Percentiles rank a stretch among this genome's conserved stretches.
phyloP scores from a whole-genome alignment of 2,113 vertebrate species.

The Ginglymostoma cirratum region DNA sequence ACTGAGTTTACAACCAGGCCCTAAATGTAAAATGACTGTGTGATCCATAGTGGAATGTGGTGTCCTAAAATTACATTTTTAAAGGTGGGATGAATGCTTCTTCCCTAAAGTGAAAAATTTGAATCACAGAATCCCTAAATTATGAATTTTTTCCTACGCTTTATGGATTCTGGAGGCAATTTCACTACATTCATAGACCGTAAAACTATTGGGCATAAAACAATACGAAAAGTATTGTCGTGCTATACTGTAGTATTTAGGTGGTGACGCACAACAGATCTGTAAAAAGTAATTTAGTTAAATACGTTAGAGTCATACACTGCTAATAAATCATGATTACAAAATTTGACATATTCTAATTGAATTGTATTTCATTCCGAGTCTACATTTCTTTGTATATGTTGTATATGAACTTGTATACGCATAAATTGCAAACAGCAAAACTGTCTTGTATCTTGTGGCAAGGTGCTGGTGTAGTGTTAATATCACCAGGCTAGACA shows the following conservation, averaged over 20 bases:
- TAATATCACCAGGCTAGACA: too few relatives aligned
- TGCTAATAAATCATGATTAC: not conserved
- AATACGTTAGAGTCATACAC: not conserved
- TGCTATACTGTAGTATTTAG: not conserved
- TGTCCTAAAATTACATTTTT: not conserved
- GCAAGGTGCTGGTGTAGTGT: too few relatives aligned
- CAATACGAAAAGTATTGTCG: not conserved
- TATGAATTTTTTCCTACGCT: not conserved
- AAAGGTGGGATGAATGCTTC: not conserved
- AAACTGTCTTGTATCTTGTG: not conserved
- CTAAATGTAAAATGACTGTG: not conserved
- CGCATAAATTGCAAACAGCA: not conserved
- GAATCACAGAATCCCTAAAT: too few relatives aligned
- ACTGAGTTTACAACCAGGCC: not conserved
- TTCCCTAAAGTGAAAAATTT: not conserved
- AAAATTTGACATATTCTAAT: not conserved
- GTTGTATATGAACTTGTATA: not conserved
- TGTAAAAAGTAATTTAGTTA: not conserved
- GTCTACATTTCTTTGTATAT: not conserved
- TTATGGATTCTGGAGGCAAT: not conserved
- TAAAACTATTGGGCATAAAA: not conserved
- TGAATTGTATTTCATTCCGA: not conserved
- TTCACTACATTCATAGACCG: not conserved
- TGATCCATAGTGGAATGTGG: not conserved
- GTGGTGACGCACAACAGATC: not conserved